Conservation (phyloP, 35 echinoderm and acorn worm genomes). For the Strongylocentrotus purpuratus region DNA sequence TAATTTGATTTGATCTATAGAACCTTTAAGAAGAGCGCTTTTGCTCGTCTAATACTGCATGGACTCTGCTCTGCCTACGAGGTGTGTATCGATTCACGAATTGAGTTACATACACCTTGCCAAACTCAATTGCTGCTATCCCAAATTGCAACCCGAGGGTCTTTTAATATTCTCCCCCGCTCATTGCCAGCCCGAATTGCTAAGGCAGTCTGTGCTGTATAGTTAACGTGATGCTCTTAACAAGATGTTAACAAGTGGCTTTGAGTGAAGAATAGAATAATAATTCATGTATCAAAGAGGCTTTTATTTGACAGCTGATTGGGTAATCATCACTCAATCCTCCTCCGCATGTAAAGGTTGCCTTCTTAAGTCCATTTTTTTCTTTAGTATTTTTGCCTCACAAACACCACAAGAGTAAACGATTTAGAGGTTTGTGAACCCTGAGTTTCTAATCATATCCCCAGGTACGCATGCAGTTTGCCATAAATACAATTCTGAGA, state of each 20-base stretch:
- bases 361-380: background rate
- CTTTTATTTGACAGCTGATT: background rate
- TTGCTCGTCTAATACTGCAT: background rate
- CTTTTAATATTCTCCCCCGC: slow-evolving; percentile 26
- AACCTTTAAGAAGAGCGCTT: background rate
- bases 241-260: background rate
- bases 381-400: no score
- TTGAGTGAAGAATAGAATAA: background rate
- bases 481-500: background rate
- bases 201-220: background rate
- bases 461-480: background rate
- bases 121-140: slow-evolving; percentile 25
- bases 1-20: background rate
- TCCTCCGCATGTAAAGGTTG: background rate
- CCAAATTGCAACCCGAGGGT: slow-evolving; percentile 35
- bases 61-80: background rate
- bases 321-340: background rate
- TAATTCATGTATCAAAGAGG: background rate
- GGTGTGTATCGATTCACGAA: slow-evolving; percentile 8
- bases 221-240: background rate
- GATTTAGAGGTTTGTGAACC: background rate
- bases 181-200: background rate
- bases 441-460: background rate
- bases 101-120: slow-evolving; percentile 37
- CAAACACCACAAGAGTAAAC: background rate